Base-by-base conservation (phyloP, 2,113 vertebrate genomes). In the Neoarius graeffei region DNA sequence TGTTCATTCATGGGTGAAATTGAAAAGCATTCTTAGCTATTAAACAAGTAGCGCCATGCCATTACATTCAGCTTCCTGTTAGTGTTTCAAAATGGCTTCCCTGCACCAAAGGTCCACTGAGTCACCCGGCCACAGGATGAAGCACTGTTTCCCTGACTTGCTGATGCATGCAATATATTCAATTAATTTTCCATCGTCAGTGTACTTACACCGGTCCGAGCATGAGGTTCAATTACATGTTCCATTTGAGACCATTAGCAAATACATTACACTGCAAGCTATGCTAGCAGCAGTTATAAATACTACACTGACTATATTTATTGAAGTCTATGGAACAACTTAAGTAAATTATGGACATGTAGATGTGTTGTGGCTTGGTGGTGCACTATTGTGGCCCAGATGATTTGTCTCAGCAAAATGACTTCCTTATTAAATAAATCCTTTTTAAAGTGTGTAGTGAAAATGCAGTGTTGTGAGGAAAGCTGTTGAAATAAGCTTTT, bases 1-100 rank as follows among this genome's bases (percentile, higher is more conserved):
- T 94, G 93, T 91, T 92, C 93, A 93, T 74, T 91, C 91, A 90
- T 85, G 93, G 94, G 94, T 95, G 94, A 95, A 95, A 95, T 95
- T 95, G 94, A 95, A 95, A 95, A 92, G 93, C 93, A 90, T 93
- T 92, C 93, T 91, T 94, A 91, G 94, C 94, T 94, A 94, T 95
- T 94, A 94, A 94, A 95, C 94, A 94, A 94, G 94, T 93, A 94
- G 91, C 91, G 88, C 90, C 93, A 90, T 91, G 87, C 89, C 91
- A 89, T 79, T 89, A 89, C 91, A 91, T 89, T 91, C 92, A 90
- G 91, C 93, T 87, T 90, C 90, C 90, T 93, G 94, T 94, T 94
- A 93, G 91, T 89, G 92, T 89, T 91, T 91, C 89, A 92, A 81
- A 92, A 90, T 92, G 90, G 91, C 91, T 85, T 87, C 86, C 83